Percentiles rank a stretch among this genome's conserved stretches.
Evolutionary conservation across 2,797 vertebrate species (phyloP).

Genomic region (Gallinago stenura): DNA sequence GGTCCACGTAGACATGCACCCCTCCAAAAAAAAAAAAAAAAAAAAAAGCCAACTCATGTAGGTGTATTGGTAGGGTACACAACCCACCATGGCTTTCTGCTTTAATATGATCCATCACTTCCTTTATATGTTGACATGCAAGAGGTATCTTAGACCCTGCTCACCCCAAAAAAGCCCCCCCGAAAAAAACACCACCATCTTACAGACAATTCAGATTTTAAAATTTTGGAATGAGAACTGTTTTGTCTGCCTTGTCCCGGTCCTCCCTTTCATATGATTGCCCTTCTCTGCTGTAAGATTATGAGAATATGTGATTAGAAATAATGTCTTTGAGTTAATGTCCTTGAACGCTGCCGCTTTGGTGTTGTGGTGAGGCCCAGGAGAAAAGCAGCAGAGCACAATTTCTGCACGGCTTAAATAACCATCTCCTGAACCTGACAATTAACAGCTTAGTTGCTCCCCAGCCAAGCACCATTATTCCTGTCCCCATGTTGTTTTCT

Average conservation of each 20-base stretch:
- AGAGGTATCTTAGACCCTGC: not conserved
- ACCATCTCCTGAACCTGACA: not conserved
- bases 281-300: not conserved
- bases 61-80: not conserved
- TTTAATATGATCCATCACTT: not conserved
- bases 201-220: not conserved
- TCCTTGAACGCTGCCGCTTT: not conserved
- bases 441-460: not conserved
- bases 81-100: not conserved
- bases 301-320: not conserved
- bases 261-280: not conserved
- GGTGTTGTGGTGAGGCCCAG: not conserved
- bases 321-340: not conserved
- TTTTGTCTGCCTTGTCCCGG: not conserved
- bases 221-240: not conserved
- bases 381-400: not conserved
- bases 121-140: not conserved
- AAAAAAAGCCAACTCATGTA: not conserved
- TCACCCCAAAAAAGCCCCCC: too few species aligned
- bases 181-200: rapidly evolving
- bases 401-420: not conserved
- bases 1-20: too few species aligned
- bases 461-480: not conserved
- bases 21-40: not conserved
- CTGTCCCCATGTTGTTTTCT: not conserved